Evolutionary conservation across 2,113 vertebrate species (phyloP).

Genomic region (Ascaphus truei): DNA sequence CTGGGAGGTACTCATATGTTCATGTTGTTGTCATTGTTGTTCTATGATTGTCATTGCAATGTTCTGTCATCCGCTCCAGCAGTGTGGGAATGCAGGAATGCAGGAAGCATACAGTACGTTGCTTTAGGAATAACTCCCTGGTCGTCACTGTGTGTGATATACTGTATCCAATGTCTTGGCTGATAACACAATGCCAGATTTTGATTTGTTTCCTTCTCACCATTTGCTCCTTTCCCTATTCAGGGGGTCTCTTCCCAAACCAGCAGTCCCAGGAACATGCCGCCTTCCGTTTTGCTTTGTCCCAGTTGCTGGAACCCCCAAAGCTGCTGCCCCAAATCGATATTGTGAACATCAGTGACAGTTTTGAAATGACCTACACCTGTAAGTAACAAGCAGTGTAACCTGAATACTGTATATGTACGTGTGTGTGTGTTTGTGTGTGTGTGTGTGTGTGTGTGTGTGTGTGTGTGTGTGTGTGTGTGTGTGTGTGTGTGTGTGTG

Average conservation of each 20-base stretch:
- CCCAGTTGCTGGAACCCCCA: slow-evolving; percentile 93
- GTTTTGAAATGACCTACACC: slow-evolving; percentile 98
- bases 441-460: too few species aligned
- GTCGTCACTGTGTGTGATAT: neutral
- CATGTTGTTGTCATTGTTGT: too few species aligned
- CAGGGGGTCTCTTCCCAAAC: slow-evolving; percentile 93
- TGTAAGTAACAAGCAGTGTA: slow-evolving; percentile 79
- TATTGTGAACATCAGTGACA: slow-evolving; percentile 96
- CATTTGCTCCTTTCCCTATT: slow-evolving; percentile 51
- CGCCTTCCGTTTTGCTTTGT: slow-evolving; percentile 93
- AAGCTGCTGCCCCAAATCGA: slow-evolving; percentile 98
- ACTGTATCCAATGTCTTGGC: neutral
- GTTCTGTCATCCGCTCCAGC: neutral
- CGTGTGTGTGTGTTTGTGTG: too few species aligned
- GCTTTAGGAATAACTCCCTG: neutral
- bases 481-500: too few species aligned
- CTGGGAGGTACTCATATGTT: too few species aligned
- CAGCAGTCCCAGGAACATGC: slow-evolving; percentile 97
- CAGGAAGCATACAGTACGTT: neutral
- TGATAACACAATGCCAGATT: neutral
- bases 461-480: too few species aligned
- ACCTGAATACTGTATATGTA: too few species aligned
- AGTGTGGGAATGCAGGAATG: neutral
- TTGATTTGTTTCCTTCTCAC: slow-evolving; percentile 27
- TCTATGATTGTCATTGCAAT: neutral